These are phyloP conservation scores for Spermophilus dauricus DNA, from an alignment of 2,113 vertebrate species.

Conservation along the genomic window DNA sequence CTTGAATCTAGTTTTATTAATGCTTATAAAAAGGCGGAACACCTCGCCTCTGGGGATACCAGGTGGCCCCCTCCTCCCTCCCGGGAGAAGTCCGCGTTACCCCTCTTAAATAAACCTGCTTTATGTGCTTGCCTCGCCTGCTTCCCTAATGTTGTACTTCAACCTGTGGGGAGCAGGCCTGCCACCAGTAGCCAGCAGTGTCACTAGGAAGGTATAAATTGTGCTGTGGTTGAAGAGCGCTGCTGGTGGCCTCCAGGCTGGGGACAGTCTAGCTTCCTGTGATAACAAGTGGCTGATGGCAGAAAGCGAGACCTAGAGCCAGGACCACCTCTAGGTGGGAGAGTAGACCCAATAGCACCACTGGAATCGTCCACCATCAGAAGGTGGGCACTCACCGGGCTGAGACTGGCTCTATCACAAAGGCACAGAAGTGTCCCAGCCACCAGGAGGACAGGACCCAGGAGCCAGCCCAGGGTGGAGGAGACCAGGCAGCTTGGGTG, in stretches of 20 bases:
- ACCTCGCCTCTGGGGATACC: too few relatives aligned
- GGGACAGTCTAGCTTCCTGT: background rate
- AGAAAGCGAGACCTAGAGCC: background rate
- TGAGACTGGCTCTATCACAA: background rate
- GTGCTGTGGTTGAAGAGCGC: background rate
- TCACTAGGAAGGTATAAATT: background rate
- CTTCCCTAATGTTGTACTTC: too few relatives aligned
- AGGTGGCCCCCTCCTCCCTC: too few relatives aligned
- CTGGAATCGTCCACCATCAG: background rate
- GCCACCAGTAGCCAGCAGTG: too few relatives aligned
- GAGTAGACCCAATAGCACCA: rapidly evolving
- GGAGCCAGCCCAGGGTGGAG: background rate
- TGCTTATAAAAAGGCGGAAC: too few relatives aligned
- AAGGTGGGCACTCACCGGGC: rapidly evolving
- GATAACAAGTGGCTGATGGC: background rate
- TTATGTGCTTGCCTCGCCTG: too few relatives aligned
- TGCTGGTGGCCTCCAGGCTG: background rate
- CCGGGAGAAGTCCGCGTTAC: too few relatives aligned
- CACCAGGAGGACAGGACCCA: background rate
- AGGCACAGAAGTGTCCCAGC: rapidly evolving
- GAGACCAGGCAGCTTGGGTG: background rate
- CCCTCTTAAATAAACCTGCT: too few relatives aligned
- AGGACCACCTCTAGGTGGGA: background rate
- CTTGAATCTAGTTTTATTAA: background rate
- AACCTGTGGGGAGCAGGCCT: too few relatives aligned